phyloP scores from a whole-genome alignment of 2,888 invertebrate genomes.

The Miltochrista miniata region DNA sequence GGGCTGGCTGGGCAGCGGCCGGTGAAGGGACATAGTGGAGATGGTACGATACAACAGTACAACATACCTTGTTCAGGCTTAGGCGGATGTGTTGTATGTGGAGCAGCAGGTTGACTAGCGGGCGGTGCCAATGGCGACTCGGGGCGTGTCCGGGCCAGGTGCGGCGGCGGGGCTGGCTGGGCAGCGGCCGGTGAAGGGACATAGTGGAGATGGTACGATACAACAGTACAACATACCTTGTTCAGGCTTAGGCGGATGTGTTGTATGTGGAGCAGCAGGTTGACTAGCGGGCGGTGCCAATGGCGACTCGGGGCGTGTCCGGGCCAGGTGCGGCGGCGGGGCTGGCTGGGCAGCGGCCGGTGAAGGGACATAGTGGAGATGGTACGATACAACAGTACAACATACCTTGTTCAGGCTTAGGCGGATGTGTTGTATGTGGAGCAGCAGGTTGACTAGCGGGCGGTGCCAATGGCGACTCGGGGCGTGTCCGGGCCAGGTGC shows the following conservation, averaged over 20 bases:
- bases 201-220: constrained; percentile 93
- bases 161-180: constrained; percentile 54
- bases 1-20: constrained; percentile 51
- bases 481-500: constrained; percentile 83
- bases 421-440: constrained; percentile 23
- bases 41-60: constrained; percentile 91
- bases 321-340: constrained; percentile 81
- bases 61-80: constrained; percentile 65
- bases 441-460: constrained; percentile 28
- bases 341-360: constrained; percentile 61
- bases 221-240: constrained; percentile 78
- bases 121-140: constrained; percentile 61
- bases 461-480: constrained; percentile 63
- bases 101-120: constrained; percentile 27
- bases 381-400: constrained; percentile 89
- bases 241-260: constrained; percentile 52
- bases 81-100: constrained; percentile 26
- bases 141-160: constrained; percentile 82
- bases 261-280: constrained; percentile 16
- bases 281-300: constrained; percentile 44
- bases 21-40: constrained; percentile 94
- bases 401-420: constrained; percentile 63
- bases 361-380: constrained; percentile 94
- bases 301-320: constrained; percentile 71
- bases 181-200: constrained; percentile 87